A percentile compares a stretch with the other conserved stretches of the same genome.
These are phyloP conservation scores for Trichopoda pennipes DNA, from an alignment of 2,888 invertebrate genomes.

Conservation along the genomic window DNA sequence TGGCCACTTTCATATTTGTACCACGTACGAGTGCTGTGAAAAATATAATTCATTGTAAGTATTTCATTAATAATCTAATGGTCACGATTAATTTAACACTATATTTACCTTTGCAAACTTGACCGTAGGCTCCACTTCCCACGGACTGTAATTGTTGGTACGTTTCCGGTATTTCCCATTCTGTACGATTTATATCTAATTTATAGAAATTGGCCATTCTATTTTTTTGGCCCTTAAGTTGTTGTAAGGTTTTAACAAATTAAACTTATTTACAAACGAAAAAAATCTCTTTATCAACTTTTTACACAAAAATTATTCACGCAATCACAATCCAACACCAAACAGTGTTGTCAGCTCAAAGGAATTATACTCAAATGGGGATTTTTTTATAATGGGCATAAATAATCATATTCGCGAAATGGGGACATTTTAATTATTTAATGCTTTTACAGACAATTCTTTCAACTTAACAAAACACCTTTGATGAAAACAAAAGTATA, in stretches of 20 bases:
- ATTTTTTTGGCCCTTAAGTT: neutral
- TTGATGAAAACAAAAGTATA: too few species aligned
- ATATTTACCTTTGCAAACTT: constrained; percentile 84
- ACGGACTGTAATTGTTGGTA: constrained; percentile 96
- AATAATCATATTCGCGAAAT: too few species aligned
- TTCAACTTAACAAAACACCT: too few species aligned
- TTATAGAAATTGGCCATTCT: constrained; percentile 89
- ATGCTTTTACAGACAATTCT: too few species aligned
- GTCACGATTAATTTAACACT: neutral
- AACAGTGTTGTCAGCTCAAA: too few species aligned
- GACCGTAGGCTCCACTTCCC: constrained; percentile 98
- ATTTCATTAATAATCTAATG: constrained; percentile 36
- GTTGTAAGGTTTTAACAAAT: neutral
- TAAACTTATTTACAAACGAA: constrained; percentile 3
- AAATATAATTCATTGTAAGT: constrained; percentile 21
- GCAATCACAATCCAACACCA: constrained; percentile 58
- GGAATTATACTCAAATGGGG: too few species aligned
- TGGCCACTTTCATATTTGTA: constrained; percentile 87
- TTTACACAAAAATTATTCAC: constrained; percentile 44
- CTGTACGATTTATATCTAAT: constrained; percentile 97
- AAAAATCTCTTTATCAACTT: constrained; percentile 8
- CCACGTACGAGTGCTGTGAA: constrained; percentile 72
- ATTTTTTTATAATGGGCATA: too few species aligned
- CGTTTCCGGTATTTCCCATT: constrained; percentile 97
- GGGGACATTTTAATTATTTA: too few species aligned